These are phyloP conservation scores for Pollenia angustigena DNA, from an alignment of 2,888 invertebrate genomes.

Conservation along the genomic window DNA sequence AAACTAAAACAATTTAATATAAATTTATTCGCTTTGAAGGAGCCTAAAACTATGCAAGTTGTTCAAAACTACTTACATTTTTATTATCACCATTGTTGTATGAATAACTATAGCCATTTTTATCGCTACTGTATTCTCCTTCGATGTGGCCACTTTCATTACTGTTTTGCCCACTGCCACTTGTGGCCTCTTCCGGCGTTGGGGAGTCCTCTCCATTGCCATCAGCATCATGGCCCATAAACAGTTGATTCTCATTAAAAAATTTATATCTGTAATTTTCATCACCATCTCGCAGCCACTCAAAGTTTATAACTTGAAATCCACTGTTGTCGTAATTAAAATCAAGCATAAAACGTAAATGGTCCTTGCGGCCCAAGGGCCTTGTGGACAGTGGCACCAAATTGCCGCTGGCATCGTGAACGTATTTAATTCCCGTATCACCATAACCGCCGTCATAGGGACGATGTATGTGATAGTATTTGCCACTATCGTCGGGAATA, in stretches of 20 bases:
- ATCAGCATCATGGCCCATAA: constrained; percentile 9
- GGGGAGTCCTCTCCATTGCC: not conserved
- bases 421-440: constrained; percentile 84
- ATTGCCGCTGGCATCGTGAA: constrained; percentile 75
- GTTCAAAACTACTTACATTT: constrained; percentile 51
- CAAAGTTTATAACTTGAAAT: constrained; percentile 82
- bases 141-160: constrained; percentile 56
- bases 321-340: constrained; percentile 81
- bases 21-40: too few relatives aligned
- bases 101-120: constrained; percentile 61
- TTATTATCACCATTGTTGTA: constrained; percentile 23
- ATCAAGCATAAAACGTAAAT: constrained; percentile 80
- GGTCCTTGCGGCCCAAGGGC: constrained; percentile 78
- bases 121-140: constrained; percentile 58
- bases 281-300: constrained; percentile 81
- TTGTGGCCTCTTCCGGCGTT: not conserved
- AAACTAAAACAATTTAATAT: not conserved
- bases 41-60: not conserved
- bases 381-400: constrained; percentile 69
- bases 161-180: constrained; percentile 47
- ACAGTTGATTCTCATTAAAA: constrained; percentile 86
- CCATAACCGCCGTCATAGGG: constrained; percentile 86
- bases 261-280: constrained; percentile 79
- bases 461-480: constrained; percentile 85
- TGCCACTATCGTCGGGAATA: constrained; percentile 85